Evolutionary conservation across 2,113 vertebrate genomes (phyloP).

Genomic region (Boulengeromyrus knoepffleri): DNA sequence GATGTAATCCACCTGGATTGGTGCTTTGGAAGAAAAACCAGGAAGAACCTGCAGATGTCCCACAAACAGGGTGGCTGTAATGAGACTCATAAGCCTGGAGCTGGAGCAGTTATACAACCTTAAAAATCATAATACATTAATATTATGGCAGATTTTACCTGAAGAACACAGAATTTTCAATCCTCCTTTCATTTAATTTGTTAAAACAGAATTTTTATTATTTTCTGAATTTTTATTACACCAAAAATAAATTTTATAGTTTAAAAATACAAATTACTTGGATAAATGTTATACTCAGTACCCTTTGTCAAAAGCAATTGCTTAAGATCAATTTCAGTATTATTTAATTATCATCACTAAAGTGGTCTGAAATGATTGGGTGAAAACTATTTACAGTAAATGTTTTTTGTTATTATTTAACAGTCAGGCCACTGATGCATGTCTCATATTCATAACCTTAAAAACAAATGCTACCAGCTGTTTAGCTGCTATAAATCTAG

Average conservation of each 20-base stretch:
- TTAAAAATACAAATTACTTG: background rate
- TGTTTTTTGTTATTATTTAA: background rate
- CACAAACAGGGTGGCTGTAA: background rate
- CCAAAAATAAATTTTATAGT: background rate
- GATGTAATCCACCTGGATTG: background rate
- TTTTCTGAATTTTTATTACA: background rate
- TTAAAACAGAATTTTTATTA: background rate
- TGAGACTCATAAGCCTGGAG: background rate
- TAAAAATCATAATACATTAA: background rate
- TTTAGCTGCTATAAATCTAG: background rate
- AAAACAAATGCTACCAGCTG: background rate
- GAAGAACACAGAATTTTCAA: background rate
- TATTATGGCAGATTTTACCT: background rate
- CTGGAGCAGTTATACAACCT: background rate
- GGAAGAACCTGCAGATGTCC: background rate
- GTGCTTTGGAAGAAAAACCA: background rate
- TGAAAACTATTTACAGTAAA: background rate
- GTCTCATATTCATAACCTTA: background rate
- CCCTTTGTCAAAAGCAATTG: background rate
- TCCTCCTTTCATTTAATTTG: background rate
- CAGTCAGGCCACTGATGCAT: background rate
- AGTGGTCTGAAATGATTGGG: background rate
- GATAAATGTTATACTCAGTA: background rate
- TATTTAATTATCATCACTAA: background rate
- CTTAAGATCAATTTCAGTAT: background rate